A percentile compares a stretch with the other conserved stretches of the same genome.
These are phyloP conservation scores for Eolophus roseicapilla DNA, from an alignment of 2,113 vertebrate genomes.

Conservation along the genomic window DNA sequence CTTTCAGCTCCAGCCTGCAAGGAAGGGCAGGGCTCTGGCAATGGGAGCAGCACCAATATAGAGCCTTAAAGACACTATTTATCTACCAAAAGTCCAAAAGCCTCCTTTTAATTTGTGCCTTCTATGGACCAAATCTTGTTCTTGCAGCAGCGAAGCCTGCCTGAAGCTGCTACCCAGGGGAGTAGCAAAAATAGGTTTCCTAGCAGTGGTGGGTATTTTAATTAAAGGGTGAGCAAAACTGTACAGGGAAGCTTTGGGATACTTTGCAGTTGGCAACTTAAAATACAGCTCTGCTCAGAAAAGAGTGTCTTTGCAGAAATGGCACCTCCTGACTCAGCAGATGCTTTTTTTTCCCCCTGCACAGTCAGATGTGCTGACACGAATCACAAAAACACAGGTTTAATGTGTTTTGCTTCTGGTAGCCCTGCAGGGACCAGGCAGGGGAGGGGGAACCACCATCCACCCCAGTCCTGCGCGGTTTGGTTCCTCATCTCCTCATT, in stretches of 20 bases:
- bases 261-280: constrained; percentile 7
- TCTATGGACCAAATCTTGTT: constrained; percentile 27
- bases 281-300: constrained; percentile 15
- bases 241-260: constrained; percentile 26
- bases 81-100: background rate
- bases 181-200: constrained; percentile 58
- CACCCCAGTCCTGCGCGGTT: background rate
- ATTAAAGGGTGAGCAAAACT: constrained; percentile 58
- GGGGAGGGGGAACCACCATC: background rate
- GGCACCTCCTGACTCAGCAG: constrained; percentile 60
- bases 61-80: constrained; percentile 20
- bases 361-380: constrained; percentile 29
- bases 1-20: background rate
- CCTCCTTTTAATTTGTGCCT: constrained; percentile 53
- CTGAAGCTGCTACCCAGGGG: constrained; percentile 35
- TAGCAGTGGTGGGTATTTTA: constrained; percentile 52
- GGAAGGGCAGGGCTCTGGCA: constrained; percentile 19
- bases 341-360: background rate
- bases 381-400: background rate
- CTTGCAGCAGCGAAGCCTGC: background rate
- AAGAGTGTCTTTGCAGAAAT: constrained; percentile 45
- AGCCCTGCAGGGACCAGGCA: constrained; percentile 1
- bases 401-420: constrained; percentile 8
- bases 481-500: background rate
- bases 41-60: background rate